Conservation (phyloP, 2,113 vertebrate genomes). For the Sinocyclocheilus anshuiensis region DNA sequence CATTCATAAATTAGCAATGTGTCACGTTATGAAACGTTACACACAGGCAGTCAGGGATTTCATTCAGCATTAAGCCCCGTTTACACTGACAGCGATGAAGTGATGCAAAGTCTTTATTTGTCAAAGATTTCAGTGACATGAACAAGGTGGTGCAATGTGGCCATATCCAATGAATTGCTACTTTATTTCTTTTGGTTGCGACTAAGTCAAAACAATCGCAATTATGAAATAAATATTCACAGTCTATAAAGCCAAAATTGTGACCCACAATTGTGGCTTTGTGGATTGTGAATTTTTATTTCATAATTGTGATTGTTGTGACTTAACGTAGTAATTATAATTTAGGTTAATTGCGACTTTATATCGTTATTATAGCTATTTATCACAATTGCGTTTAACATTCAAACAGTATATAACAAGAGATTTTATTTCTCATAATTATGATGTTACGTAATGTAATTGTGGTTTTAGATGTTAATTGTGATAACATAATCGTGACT, state of each 20-base stretch:
- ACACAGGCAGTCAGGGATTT: slow-evolving; percentile 10
- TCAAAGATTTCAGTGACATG: neutral
- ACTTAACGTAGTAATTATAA: neutral
- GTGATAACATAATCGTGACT: neutral
- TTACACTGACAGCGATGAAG: slow-evolving; percentile 17
- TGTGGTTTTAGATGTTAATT: neutral
- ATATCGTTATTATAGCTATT: neutral
- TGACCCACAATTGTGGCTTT: neutral
- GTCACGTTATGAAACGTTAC: slow-evolving; percentile 16
- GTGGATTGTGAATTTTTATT: neutral
- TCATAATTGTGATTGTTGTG: no score
- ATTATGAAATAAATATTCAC: no score
- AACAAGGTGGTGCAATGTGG: neutral
- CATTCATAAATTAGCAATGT: slow-evolving; percentile 22
- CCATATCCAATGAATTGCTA: neutral
- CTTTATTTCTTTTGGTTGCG: neutral
- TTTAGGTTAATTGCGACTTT: neutral
- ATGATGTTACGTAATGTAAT: neutral
- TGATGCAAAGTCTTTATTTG: neutral
- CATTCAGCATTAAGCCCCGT: slow-evolving; percentile 1
- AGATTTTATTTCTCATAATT: neutral
- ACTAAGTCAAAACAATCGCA: no score
- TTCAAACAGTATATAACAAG: neutral
- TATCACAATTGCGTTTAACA: neutral
- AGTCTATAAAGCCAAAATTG: no score